These are phyloP conservation scores for Silurus meridionalis DNA, from an alignment of 2,113 vertebrate species.

Conservation along the genomic window DNA sequence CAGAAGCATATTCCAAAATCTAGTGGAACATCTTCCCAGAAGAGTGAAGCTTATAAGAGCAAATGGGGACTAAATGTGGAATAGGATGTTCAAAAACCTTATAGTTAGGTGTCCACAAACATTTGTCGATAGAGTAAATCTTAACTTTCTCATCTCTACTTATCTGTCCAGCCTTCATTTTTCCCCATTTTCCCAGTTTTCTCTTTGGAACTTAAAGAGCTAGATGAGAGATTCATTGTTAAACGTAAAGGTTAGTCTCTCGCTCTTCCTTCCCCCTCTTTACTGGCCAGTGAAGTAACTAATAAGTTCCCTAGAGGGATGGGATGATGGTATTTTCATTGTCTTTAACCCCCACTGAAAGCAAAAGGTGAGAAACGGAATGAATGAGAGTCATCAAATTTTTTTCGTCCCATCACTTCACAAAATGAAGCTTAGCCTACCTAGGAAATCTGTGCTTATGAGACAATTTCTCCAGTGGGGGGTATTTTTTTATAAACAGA, in stretches of 20 bases:
- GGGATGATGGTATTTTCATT: constrained; percentile 42
- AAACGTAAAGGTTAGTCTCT: constrained; percentile 35
- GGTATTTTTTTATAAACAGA: constrained; percentile 23
- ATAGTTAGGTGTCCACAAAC: no score
- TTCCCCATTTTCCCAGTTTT: background rate
- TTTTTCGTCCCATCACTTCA: background rate
- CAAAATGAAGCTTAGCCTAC: constrained; percentile 13
- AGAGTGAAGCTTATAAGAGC: no score
- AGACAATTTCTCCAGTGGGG: background rate
- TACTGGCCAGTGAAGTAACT: constrained; percentile 51
- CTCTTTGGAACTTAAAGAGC: background rate
- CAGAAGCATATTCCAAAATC: no score
- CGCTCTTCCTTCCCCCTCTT: background rate
- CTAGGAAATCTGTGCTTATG: background rate
- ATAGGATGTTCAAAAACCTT: no score
- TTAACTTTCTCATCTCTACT: constrained; percentile 15
- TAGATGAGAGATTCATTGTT: constrained; percentile 16
- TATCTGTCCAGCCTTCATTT: background rate
- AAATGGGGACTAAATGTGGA: no score
- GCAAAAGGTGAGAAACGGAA: background rate
- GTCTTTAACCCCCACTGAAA: constrained; percentile 38
- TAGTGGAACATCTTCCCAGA: no score
- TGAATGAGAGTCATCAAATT: background rate
- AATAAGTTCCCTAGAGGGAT: constrained; percentile 71
- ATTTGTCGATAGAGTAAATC: no score